Evolutionary conservation across 2,113 vertebrate genomes (phyloP).

Genomic region (Hypomesus transpacificus): DNA sequence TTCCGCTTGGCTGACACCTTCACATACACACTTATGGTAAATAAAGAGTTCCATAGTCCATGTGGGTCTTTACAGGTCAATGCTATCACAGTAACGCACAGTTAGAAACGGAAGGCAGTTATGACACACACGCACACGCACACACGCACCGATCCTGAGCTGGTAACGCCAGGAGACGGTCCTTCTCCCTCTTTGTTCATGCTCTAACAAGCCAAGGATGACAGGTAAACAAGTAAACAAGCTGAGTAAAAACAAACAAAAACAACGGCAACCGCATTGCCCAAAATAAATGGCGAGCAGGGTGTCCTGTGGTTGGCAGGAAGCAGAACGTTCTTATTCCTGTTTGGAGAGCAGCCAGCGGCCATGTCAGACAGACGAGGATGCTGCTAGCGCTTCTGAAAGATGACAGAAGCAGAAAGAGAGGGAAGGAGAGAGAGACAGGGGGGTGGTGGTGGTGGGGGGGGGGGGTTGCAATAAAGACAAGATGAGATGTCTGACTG

Average conservation of each 20-base stretch:
- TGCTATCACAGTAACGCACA: too few relatives aligned
- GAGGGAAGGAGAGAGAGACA: conserved; percentile 2
- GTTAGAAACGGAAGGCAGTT: too few relatives aligned
- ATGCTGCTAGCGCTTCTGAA: conserved; percentile 21
- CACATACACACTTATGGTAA: too few relatives aligned
- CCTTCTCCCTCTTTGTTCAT: too few relatives aligned
- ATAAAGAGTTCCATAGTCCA: too few relatives aligned
- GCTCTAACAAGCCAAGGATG: too few relatives aligned
- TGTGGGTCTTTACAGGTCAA: too few relatives aligned
- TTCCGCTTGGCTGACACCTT: too few relatives aligned
- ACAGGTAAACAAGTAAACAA: too few relatives aligned
- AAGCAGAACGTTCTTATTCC: conserved; percentile 26
- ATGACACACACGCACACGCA: not conserved
- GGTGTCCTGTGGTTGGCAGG: conserved; percentile 31
- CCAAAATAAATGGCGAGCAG: not conserved
- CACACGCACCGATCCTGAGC: not conserved
- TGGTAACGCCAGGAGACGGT: not conserved
- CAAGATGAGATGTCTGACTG: conserved; percentile 43
- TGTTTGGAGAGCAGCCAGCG: not conserved
- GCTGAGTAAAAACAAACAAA: too few relatives aligned
- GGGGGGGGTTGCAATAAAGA: conserved; percentile 35
- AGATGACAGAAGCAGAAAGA: not conserved
- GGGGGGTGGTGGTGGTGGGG: not conserved
- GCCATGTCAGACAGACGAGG: conserved; percentile 21
- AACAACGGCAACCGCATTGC: too few relatives aligned